phyloP scores from a whole-genome alignment of 2,888 invertebrate genomes.

The Drosophila pseudotakahashii region DNA sequence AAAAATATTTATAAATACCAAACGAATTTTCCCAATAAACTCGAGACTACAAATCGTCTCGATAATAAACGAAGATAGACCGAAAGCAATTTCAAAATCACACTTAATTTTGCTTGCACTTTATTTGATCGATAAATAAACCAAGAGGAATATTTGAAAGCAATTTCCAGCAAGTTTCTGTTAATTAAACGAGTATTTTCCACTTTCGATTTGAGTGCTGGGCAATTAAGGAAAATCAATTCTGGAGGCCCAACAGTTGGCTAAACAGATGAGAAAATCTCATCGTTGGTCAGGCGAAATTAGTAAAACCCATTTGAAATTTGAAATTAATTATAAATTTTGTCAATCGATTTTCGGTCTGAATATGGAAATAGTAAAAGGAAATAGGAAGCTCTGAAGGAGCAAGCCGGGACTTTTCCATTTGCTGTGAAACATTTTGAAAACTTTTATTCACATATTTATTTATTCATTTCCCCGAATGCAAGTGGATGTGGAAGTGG shows the following conservation, averaged over 20 bases:
- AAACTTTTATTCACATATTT: slow-evolving; percentile 50
- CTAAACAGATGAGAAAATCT: slow-evolving; percentile 38
- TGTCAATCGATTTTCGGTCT: slow-evolving; percentile 40
- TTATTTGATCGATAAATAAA: slow-evolving; percentile 33
- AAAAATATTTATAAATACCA: neutral
- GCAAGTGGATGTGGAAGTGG: slow-evolving; percentile 1
- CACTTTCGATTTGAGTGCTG: slow-evolving; percentile 27
- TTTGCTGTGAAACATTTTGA: slow-evolving; percentile 28
- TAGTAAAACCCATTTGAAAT: slow-evolving; percentile 33
- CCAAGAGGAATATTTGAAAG: slow-evolving; percentile 11
- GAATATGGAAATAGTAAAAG: slow-evolving; percentile 20
- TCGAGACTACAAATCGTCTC: neutral
- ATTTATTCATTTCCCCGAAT: slow-evolving; percentile 30
- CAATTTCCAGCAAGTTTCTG: slow-evolving; percentile 6
- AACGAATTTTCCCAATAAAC: neutral
- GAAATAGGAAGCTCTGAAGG: neutral
- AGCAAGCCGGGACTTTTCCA: slow-evolving; percentile 4
- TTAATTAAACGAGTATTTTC: slow-evolving; percentile 33
- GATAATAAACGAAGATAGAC: neutral
- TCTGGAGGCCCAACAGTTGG: neutral
- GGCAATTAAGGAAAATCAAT: slow-evolving; percentile 33
- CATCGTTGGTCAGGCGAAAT: slow-evolving; percentile 29
- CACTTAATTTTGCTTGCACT: slow-evolving; percentile 8
- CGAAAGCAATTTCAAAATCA: neutral
- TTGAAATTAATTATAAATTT: slow-evolving; percentile 43